Base-by-base conservation (phyloP, 2,888 invertebrate genomes). In the Gasteruption jaculator region DNA sequence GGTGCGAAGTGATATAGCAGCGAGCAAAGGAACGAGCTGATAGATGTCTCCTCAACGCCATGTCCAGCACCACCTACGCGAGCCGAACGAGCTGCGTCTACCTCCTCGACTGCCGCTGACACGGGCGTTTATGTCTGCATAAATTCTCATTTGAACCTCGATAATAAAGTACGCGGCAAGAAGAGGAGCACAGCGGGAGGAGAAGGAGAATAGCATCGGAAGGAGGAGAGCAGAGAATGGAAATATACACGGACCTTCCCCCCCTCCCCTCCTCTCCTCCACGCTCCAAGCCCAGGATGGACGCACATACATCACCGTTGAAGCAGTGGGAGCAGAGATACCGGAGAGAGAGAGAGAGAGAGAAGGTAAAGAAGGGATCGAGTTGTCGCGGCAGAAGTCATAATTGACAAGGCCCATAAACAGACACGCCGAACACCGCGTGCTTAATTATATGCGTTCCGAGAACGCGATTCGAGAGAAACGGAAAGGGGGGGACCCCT, bases 121-220 rank as follows among this genome's bases (percentile, higher is more conserved):
- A 62, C 60, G 62, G 58, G 56, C 65, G 61, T 63, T 65, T 64
- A 63, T 58, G 65, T 63, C 61, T 56, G 56, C 63, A 65, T 67
- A 65, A 66, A 66, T 65, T 65, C 61, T 65, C 64, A 65, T 66
- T 66, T 65, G 59, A 64, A 60, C 44, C 50, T 46, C 58, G 63
- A 65, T 65, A 65, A 66, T 65, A 65, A 65, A 65, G 64, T 61
- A 60, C 64, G 59, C 58, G 56, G 40, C 48, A 47, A 48, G 48
- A 48, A 49, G 50, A 55, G 54, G 52, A 57, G 54, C 50, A 56
- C n/a, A n/a, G n/a, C n/a, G n/a, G n/a, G n/a, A n/a, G n/a, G n/a
- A n/a, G n/a, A n/a, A n/a, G n/a, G n/a, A n/a, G n/a, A n/a, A n/a
- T n/a, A 65, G 59, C 58, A 57, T 41, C 48, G 48, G 49, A 49